Conservation (phyloP, 1,140 invertebrate species). For the Brachionus manjavacas region DNA sequence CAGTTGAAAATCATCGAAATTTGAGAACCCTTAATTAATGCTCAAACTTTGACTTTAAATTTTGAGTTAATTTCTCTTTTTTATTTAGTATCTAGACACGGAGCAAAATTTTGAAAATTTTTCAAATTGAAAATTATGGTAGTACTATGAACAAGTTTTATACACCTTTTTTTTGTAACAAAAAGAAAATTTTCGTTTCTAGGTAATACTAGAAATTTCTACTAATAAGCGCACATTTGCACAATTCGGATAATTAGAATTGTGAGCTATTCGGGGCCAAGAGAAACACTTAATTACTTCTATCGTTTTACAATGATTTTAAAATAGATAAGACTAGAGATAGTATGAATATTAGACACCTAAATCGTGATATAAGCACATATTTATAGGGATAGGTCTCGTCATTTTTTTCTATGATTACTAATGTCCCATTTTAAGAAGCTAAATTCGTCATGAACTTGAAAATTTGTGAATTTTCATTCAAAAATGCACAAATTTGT, state of each 20-base stretch:
- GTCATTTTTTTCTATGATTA: not conserved
- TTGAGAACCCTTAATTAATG: not conserved
- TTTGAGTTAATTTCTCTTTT: not conserved
- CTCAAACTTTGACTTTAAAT: not conserved
- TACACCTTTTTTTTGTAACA: not conserved
- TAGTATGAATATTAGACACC: not conserved
- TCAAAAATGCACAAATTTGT: not conserved
- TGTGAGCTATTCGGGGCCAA: not conserved
- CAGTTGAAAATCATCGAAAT: slow-evolving; percentile 22
- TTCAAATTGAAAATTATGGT: not conserved
- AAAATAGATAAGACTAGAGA: not conserved
- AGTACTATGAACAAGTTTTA: not conserved
- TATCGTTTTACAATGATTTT: not conserved
- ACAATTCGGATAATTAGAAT: not conserved
- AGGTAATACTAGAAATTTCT: not conserved
- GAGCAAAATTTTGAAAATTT: not conserved
- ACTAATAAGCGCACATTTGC: not conserved
- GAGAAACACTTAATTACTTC: not conserved
- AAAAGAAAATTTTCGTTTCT: not conserved
- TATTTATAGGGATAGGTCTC: not conserved
- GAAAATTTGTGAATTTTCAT: not conserved
- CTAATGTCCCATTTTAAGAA: not conserved
- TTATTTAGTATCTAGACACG: not conserved
- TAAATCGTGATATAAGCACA: not conserved
- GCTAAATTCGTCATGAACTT: not conserved